Percentiles rank a stretch among this genome's conserved stretches.
Evolutionary conservation across 1,140 invertebrate species (phyloP).

Genomic region (Fopius arisanus): DNA sequence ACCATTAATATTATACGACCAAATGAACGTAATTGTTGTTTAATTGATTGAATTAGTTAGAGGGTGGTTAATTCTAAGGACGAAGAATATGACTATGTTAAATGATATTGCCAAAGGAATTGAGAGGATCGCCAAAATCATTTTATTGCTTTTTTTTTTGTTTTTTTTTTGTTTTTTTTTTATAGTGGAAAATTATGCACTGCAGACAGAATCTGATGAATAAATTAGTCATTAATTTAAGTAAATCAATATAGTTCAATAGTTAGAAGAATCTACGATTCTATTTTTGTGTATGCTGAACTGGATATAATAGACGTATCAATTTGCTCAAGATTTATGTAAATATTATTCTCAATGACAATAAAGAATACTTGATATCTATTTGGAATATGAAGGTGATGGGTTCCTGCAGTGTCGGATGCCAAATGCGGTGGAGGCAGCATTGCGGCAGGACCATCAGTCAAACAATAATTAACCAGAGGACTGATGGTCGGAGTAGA

Average conservation of each 20-base stretch:
- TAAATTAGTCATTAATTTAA: slow-evolving; percentile 8
- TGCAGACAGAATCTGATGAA: not conserved
- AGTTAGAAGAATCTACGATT: not conserved
- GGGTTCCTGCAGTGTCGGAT: not conserved
- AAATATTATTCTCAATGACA: slow-evolving; percentile 1
- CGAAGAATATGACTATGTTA: not conserved
- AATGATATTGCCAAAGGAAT: not conserved
- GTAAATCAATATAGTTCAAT: not conserved
- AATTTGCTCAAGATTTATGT: slow-evolving; percentile 18
- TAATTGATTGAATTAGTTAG: not conserved
- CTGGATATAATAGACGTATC: not conserved
- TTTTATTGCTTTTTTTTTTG: not conserved
- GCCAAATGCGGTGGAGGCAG: not conserved
- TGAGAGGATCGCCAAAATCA: not conserved
- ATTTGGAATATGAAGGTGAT: not conserved
- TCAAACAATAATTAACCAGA: slow-evolving; percentile 41
- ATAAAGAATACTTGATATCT: slow-evolving; percentile 9
- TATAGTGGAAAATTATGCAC: not conserved
- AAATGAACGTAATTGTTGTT: slow-evolving; percentile 13
- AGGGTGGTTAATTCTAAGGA: not conserved
- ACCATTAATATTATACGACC: too few species aligned
- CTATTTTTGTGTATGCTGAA: not conserved
- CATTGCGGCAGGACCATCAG: slow-evolving; percentile 25
- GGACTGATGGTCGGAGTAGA: slow-evolving; percentile 21
- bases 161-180: too few species aligned